Evolutionary conservation across 2,888 invertebrate genomes (phyloP).

Genomic region (Drosophila paramelanica): DNA sequence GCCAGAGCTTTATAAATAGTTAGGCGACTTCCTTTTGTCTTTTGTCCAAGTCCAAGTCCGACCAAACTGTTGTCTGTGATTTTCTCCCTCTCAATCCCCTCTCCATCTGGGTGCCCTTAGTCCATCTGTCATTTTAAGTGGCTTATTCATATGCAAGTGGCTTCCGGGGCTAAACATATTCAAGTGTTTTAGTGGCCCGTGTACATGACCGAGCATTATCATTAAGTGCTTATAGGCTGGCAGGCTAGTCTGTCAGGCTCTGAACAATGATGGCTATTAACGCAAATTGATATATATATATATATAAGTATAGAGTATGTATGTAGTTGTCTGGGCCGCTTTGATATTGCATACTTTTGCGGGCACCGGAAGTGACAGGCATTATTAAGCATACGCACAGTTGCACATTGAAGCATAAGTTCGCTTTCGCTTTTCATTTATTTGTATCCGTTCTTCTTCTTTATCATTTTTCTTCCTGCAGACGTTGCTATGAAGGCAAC

Average conservation of each 20-base stretch:
- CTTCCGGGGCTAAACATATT: constrained; percentile 81
- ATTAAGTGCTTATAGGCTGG: constrained; percentile 80
- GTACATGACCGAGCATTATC: constrained; percentile 80
- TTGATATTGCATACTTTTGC: constrained; percentile 20
- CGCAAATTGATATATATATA: constrained; percentile 72
- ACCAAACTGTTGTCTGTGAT: constrained; percentile 12
- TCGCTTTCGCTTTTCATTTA: constrained; percentile 22
- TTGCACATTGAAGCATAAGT: constrained; percentile 34
- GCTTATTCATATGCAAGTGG: constrained; percentile 83
- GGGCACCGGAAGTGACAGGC: constrained; percentile 33
- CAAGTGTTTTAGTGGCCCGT: constrained; percentile 78
- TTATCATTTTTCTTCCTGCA: constrained; percentile 19
- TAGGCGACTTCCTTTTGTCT: constrained; percentile 72
- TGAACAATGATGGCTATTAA: constrained; percentile 78
- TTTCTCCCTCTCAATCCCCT: constrained; percentile 18
- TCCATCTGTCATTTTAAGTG: constrained; percentile 83
- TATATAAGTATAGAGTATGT: neutral
- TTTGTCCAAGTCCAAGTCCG: constrained; percentile 58
- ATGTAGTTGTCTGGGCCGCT: constrained; percentile 25
- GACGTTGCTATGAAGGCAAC: constrained; percentile 83
- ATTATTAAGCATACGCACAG: constrained; percentile 64
- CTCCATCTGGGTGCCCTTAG: constrained; percentile 39
- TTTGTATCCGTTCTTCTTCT: neutral
- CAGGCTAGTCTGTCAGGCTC: constrained; percentile 11
- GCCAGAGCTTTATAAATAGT: constrained; percentile 67